Evolutionary conservation across 2,888 invertebrate genomes (phyloP).

Genomic region (Tetragonula carbonaria): DNA sequence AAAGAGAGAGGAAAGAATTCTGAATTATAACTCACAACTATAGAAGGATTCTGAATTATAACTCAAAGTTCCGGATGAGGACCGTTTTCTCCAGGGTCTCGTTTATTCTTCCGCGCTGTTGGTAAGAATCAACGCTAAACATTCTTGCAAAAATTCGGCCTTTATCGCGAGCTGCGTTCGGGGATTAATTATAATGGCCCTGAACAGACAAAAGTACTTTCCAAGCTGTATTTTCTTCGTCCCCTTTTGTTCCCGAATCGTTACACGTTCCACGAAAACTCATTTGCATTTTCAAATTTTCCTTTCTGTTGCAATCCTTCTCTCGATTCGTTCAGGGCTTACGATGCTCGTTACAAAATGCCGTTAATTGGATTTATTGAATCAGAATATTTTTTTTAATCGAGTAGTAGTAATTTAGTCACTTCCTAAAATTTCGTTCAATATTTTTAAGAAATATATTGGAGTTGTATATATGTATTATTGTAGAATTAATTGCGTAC

Average conservation of each 20-base stretch:
- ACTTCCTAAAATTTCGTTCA: no score
- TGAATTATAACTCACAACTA: no score
- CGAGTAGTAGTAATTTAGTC: no score
- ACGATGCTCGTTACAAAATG: background rate
- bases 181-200: constrained; percentile 59
- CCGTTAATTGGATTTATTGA: no score
- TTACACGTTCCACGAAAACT: background rate
- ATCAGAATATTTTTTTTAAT: no score
- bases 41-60: constrained; percentile 33
- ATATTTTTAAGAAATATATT: no score
- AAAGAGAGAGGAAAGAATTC: background rate
- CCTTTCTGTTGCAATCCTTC: no score
- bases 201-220: constrained; percentile 34
- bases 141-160: constrained; percentile 47
- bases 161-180: constrained; percentile 22
- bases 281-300: no score
- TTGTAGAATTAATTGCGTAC: no score
- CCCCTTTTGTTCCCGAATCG: background rate
- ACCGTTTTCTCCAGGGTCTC: constrained; percentile 48
- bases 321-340: background rate
- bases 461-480: no score
- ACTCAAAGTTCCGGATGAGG: constrained; percentile 39
- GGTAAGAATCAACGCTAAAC: constrained; percentile 56
- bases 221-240: background rate
- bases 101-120: constrained; percentile 58